Evolutionary conservation across 2,888 invertebrate genomes (phyloP).

Genomic region (Calliopum simillimum): DNA sequence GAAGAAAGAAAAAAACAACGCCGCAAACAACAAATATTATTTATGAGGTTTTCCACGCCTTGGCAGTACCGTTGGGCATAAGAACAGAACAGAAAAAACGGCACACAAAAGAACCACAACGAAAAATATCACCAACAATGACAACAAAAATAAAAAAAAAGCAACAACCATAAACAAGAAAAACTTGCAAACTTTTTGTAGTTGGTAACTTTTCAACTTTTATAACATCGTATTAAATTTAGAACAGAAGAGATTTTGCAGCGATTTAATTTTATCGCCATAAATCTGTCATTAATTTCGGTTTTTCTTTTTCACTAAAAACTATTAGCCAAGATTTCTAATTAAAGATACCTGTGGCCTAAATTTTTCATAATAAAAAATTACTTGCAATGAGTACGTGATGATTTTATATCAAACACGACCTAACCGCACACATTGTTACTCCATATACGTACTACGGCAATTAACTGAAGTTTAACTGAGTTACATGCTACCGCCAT

Average conservation of each 20-base stretch:
- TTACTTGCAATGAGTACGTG: neutral
- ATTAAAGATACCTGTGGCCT: too few relatives aligned
- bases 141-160: conserved; percentile 18
- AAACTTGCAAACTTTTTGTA: neutral
- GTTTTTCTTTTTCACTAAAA: neutral
- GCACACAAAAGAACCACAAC: too few relatives aligned
- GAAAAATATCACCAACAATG: neutral
- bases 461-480: neutral
- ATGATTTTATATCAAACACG: neutral
- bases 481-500: neutral
- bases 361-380: too few relatives aligned
- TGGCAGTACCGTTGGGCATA: neutral
- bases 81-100: too few relatives aligned
- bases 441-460: neutral
- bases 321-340: neutral
- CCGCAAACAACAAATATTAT: conserved; percentile 43
- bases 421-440: neutral
- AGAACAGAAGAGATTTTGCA: too few relatives aligned
- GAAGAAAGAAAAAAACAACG: conserved; percentile 35
- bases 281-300: neutral
- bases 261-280: too few relatives aligned
- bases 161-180: conserved; percentile 11
- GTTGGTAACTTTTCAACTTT: too few relatives aligned
- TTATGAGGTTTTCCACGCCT: conserved; percentile 49
- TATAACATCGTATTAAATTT: too few relatives aligned